phyloP scores from a whole-genome alignment of 2,113 vertebrate species.

The Emydura subglobosa region DNA sequence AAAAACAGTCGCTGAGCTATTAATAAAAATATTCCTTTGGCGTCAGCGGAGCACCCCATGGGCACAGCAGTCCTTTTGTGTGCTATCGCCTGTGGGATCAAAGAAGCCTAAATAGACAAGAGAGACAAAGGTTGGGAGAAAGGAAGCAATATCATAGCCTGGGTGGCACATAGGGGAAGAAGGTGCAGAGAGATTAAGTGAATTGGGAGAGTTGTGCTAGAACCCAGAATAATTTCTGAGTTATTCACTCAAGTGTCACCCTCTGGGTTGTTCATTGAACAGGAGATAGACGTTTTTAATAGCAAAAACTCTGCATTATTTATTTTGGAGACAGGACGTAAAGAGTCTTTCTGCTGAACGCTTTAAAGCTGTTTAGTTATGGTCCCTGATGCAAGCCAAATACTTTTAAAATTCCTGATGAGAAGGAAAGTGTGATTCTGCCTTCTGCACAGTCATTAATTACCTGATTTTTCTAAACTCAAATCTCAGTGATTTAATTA shows the following conservation, averaged over 20 bases:
- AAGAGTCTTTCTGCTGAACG: background rate
- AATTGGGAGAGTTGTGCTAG: slow-evolving; percentile 10
- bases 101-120: background rate
- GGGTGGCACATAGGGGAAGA: background rate
- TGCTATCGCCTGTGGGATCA: background rate
- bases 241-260: background rate
- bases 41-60: background rate
- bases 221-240: background rate
- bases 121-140: background rate
- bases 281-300: background rate
- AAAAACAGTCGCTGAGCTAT: background rate
- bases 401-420: slow-evolving; percentile 32
- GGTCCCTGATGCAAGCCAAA: slow-evolving; percentile 2
- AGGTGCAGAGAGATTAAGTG: background rate
- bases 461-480: slow-evolving; percentile 27
- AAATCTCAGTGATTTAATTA: slow-evolving; percentile 29
- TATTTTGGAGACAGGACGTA: background rate
- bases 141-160: background rate
- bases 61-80: background rate
- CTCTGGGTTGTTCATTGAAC: background rate
- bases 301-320: background rate
- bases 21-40: background rate
- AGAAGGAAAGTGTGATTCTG: slow-evolving; percentile 28
- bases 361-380: background rate
- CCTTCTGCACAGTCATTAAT: background rate